Percentiles rank a stretch among this genome's conserved stretches.
Conservation (phyloP, 30 jellyfish, hydroid and myxozoan genomes). For the Haliclystus octoradiatus region DNA sequence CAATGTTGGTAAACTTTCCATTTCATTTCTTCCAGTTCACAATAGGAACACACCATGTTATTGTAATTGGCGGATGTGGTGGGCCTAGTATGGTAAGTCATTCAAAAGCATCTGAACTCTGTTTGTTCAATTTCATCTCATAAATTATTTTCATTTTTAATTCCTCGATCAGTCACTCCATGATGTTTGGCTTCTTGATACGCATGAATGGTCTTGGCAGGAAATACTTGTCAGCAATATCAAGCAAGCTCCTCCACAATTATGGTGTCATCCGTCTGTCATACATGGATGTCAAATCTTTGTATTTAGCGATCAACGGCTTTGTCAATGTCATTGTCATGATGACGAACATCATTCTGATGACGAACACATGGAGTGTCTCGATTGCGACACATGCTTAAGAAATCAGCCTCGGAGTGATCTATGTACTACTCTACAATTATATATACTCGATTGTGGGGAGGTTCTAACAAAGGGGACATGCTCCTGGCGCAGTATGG, state of each 20-base stretch:
- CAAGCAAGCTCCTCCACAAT: slow-evolving; percentile 52
- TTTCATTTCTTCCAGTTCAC: slow-evolving; percentile 33
- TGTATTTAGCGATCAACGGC: slow-evolving; percentile 74
- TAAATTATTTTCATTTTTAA: too few species aligned
- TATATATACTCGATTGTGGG: slow-evolving; percentile 56
- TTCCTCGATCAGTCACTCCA: slow-evolving; percentile 40
- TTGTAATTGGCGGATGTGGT: slow-evolving; percentile 93
- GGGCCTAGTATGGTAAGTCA: slow-evolving; percentile 72
- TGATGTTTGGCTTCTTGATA: slow-evolving; percentile 78
- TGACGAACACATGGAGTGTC: slow-evolving; percentile 4
- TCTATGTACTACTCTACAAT: slow-evolving; percentile 47
- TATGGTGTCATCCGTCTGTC: slow-evolving; percentile 92
- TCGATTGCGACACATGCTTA: slow-evolving; percentile 8
- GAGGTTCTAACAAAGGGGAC: neutral
- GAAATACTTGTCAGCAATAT: slow-evolving; percentile 34
- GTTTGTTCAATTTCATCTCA: neutral
- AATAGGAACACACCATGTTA: slow-evolving; percentile 27
- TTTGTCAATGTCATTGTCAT: slow-evolving; percentile 46
- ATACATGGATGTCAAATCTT: slow-evolving; percentile 28
- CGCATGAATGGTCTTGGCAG: slow-evolving; percentile 49
- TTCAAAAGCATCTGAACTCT: too few species aligned
- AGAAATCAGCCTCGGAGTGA: slow-evolving; percentile 14
- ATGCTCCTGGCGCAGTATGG: slow-evolving; percentile 32
- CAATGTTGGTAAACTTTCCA: neutral
- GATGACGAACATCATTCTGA: slow-evolving; percentile 16